A percentile compares a stretch with the other conserved stretches of the same genome.
These are phyloP conservation scores for Caenorhabditis drosophilae DNA, from an alignment of 2,888 invertebrate species.

Conservation along the genomic window DNA sequence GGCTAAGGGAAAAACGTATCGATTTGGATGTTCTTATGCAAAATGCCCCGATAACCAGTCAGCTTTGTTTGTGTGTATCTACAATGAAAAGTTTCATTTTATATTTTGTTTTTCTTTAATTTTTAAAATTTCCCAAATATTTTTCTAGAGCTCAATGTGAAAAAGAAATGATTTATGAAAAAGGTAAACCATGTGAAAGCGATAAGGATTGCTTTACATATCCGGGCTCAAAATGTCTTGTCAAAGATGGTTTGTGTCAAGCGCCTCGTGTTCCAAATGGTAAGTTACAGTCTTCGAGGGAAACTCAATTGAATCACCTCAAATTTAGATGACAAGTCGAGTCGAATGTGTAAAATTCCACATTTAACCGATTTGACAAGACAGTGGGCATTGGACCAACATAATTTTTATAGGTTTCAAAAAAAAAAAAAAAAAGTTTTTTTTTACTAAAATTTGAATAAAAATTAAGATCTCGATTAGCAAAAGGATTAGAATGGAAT, in stretches of 20 bases:
- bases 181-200: slow-evolving; percentile 37
- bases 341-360: slow-evolving; percentile 30
- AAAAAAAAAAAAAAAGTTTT: not conserved
- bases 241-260: slow-evolving; percentile 38
- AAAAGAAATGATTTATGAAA: slow-evolving; percentile 47
- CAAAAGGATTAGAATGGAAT: slow-evolving; percentile 44
- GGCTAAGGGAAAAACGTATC: slow-evolving; percentile 50
- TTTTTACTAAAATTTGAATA: no score
- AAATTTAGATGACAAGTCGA: slow-evolving; percentile 24
- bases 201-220: slow-evolving; percentile 48
- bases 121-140: not conserved
- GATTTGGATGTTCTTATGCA: slow-evolving; percentile 42
- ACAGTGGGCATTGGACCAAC: slow-evolving; percentile 36
- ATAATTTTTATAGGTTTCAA: slow-evolving; percentile 42
- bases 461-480: slow-evolving; percentile 32
- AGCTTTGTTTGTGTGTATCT: slow-evolving; percentile 43
- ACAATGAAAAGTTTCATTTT: slow-evolving; percentile 39
- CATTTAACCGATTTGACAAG: slow-evolving; percentile 37
- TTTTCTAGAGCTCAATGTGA: slow-evolving; percentile 5
- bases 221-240: slow-evolving; percentile 42
- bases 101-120: no score
- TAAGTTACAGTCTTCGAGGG: no score
- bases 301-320: no score
- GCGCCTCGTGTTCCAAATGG: slow-evolving; percentile 25
- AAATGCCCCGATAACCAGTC: slow-evolving; percentile 30